Base-by-base conservation (phyloP, 2,888 invertebrate species). In the Dasysyrphus tricinctus region DNA sequence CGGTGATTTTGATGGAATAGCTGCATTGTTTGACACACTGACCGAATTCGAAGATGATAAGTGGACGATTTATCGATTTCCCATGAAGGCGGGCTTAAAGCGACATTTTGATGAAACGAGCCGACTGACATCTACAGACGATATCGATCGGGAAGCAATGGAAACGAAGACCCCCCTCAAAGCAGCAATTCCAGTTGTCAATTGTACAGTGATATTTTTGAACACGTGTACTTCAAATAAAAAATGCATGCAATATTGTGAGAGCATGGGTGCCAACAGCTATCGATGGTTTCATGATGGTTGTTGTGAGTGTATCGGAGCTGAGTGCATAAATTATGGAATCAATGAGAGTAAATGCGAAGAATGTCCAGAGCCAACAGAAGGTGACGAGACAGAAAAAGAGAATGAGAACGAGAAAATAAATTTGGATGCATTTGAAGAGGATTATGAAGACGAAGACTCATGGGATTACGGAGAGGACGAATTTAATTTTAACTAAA, bases 261-360 rank as follows among this genome's bases (percentile, higher is more conserved):
- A 92, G 73, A 92, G 91, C 88, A 91, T 92, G 91, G 92, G 92
- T 0, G 90, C 92, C 8, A 91, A 88, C 69, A 91, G 92, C 92
- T 97, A 94, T 93, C 95, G 98, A 88, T 98, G 98, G 98, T 98
- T 98, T 93, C 97, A 98, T 92, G 97, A 97, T 90, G 98, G 98
- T 5, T 98, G 98, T 91, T 98, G 98, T 91, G 97, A 98, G 92
- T 98, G 98, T 91, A 95, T 98, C 65, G 98, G 98, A 3, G 95
- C 96, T 88, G 95, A 95, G 61, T 98, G 98, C 90, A 94, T 97
- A 82, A 96, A 97, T 91, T 98, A 97, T 91, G 98, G 98, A 11
- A 96, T 97, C 89, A 96, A 97, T 89, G 96, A 97, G 91, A 97
- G 96, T 93, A 95, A 96, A 88, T 95, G 95, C 88, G 91, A 94